Evolutionary conservation across 1,140 invertebrate genomes (phyloP).

Genomic region (Orius insidiosus): DNA sequence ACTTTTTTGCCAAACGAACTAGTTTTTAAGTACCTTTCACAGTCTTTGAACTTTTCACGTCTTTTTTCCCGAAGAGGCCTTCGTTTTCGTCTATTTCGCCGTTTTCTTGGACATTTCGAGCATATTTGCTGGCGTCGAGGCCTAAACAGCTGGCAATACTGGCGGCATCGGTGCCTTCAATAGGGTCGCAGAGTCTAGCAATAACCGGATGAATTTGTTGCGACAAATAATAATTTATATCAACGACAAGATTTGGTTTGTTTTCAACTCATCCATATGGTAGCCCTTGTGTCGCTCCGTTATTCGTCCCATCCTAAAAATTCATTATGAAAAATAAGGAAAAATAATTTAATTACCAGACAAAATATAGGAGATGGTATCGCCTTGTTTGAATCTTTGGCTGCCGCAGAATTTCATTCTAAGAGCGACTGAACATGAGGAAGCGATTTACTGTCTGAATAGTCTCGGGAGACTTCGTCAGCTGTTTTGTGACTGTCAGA

Average conservation of each 20-base stretch:
- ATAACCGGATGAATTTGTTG: conserved; percentile 90
- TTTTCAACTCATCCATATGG: conserved; percentile 77
- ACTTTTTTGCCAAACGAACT: background rate
- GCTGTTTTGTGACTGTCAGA: conserved; percentile 83
- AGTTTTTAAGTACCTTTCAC: conserved; percentile 29
- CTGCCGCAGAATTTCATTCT: conserved; percentile 63
- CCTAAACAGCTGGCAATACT: conserved; percentile 73
- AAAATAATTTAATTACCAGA: conserved; percentile 32
- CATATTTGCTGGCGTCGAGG: conserved; percentile 32
- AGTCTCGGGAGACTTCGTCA: conserved; percentile 92
- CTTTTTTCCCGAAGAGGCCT: conserved; percentile 25
- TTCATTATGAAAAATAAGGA: background rate
- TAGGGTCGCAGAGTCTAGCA: conserved; percentile 82
- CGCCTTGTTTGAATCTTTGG: conserved; percentile 77
- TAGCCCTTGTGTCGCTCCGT: conserved; percentile 81
- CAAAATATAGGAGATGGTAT: conserved; percentile 91
- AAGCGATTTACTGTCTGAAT: conserved; percentile 64
- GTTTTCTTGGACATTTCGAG: conserved; percentile 21
- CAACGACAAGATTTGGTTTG: conserved; percentile 51
- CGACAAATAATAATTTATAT: conserved; percentile 66
- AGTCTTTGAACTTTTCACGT: conserved; percentile 58
- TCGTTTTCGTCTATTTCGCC: conserved; percentile 33
- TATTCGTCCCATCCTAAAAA: conserved; percentile 49
- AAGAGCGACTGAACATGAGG: conserved; percentile 88
- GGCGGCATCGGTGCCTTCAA: conserved; percentile 81